Evolutionary conservation across 2,888 invertebrate species (phyloP).

Genomic region (Chironomus tentans): DNA sequence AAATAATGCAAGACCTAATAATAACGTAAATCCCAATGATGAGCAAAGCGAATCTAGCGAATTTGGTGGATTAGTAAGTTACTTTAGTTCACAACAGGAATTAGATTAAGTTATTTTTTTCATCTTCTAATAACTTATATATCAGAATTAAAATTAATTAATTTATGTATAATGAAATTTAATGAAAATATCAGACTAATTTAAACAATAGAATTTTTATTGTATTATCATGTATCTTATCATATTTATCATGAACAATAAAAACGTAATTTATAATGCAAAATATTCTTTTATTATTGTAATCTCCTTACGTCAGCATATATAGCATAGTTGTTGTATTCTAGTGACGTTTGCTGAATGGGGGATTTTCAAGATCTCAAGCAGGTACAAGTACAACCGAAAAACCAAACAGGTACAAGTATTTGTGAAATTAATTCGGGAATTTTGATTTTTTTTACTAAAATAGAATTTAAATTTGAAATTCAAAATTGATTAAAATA

Average conservation of each 20-base stretch:
- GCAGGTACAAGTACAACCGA: too few species aligned
- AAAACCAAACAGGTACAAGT: too few species aligned
- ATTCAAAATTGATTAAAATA: too few species aligned
- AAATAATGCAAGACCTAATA: slow-evolving; percentile 39
- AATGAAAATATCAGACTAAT: background rate
- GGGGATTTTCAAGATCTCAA: too few species aligned
- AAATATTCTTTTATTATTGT: background rate
- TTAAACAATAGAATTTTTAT: too few species aligned
- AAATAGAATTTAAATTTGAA: too few species aligned
- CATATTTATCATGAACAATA: background rate
- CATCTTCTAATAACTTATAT: background rate
- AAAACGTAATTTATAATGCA: background rate
- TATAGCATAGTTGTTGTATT: too few species aligned
- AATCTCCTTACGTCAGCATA: background rate
- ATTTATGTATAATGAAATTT: background rate
- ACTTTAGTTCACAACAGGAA: slow-evolving; percentile 85
- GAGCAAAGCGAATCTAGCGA: slow-evolving; percentile 51
- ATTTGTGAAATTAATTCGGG: too few species aligned
- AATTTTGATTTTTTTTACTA: too few species aligned
- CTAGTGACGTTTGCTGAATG: too few species aligned
- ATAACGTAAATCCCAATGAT: slow-evolving; percentile 37
- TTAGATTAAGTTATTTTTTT: slow-evolving; percentile 17
- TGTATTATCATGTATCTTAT: too few species aligned
- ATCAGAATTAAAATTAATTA: background rate
- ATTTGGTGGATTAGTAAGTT: slow-evolving; percentile 84